Evolutionary conservation across 2,888 invertebrate genomes (phyloP).

Genomic region (Euzophera pinguis): DNA sequence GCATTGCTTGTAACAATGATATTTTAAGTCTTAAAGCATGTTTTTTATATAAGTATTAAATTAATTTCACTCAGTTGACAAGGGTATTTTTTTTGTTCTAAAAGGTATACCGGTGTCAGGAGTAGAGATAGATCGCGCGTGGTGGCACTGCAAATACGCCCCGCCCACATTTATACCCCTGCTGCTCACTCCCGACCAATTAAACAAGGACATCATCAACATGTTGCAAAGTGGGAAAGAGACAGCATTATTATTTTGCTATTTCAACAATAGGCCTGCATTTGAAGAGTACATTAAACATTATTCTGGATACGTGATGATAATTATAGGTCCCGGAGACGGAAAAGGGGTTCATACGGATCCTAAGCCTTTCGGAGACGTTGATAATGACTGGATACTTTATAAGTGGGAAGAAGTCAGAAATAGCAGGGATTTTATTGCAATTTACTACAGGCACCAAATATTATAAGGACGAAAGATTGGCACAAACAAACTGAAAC

Average conservation of each 20-base stretch:
- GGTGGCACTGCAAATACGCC: slow-evolving; percentile 90
- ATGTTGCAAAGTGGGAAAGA: slow-evolving; percentile 56
- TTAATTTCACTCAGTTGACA: neutral
- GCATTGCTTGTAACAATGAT: too few relatives aligned
- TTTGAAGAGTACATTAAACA: slow-evolving; percentile 83
- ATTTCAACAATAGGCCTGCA: slow-evolving; percentile 86
- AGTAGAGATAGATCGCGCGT: slow-evolving; percentile 87
- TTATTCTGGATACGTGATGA: slow-evolving; percentile 82
- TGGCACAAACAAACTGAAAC: too few relatives aligned
- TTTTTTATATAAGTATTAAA: too few relatives aligned
- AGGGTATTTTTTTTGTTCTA: slow-evolving; percentile 20
- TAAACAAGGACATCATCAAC: slow-evolving; percentile 51
- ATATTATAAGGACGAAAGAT: neutral
- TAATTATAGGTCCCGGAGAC: slow-evolving; percentile 87
- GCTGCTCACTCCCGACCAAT: slow-evolving; percentile 67
- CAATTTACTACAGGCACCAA: slow-evolving; percentile 66
- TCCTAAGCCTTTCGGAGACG: slow-evolving; percentile 83
- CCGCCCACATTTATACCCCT: slow-evolving; percentile 85
- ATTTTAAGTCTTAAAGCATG: too few relatives aligned
- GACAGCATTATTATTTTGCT: slow-evolving; percentile 87
- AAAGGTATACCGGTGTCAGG: slow-evolving; percentile 83
- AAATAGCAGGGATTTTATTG: slow-evolving; percentile 82
- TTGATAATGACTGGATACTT: slow-evolving; percentile 80
- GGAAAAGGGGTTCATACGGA: slow-evolving; percentile 83
- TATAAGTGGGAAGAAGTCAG: slow-evolving; percentile 79